Percentiles rank a stretch among this genome's conserved stretches.
phyloP scores from a whole-genome alignment of 2,797 vertebrate species.

The Xyrichtys novacula region DNA sequence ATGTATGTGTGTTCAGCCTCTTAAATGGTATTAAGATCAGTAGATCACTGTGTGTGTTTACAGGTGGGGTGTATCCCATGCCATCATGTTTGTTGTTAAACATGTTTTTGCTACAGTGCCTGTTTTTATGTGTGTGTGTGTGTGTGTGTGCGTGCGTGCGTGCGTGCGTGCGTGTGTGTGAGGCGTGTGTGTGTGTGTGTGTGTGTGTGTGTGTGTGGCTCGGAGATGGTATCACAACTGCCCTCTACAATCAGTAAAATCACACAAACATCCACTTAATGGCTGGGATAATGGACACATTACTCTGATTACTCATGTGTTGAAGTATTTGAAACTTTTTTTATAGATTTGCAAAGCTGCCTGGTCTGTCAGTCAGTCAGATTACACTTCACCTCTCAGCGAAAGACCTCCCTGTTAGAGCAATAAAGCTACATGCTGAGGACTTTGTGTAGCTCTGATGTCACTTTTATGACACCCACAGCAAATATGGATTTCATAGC shows the following conservation, averaged over 20 bases:
- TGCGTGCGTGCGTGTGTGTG: too few species aligned
- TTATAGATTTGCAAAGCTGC: constrained; percentile 30
- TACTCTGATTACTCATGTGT: constrained; percentile 58
- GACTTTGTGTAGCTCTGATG: background rate
- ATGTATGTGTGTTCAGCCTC: background rate
- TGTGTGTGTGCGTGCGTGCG: background rate
- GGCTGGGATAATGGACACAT: constrained; percentile 59
- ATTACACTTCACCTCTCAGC: constrained; percentile 40
- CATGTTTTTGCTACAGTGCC: too few species aligned
- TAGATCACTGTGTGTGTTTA: too few species aligned
- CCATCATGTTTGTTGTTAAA: too few species aligned
- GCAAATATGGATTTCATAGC: background rate
- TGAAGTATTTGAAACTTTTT: constrained; percentile 62
- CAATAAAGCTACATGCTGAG: background rate
- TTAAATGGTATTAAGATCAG: too few species aligned
- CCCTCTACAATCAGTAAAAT: constrained; percentile 65
- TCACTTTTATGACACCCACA: background rate
- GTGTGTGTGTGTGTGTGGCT: constrained; percentile 10
- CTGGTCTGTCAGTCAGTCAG: constrained; percentile 35
- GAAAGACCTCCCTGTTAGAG: constrained; percentile 16
- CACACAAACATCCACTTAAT: constrained; percentile 46
- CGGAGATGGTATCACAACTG: constrained; percentile 60
- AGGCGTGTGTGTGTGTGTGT: background rate
- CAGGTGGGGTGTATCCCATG: too few species aligned
- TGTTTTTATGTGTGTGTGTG: constrained; percentile 17